A percentile compares a stretch with the other conserved stretches of the same genome.
These are phyloP conservation scores for Sapayoa aenigma DNA, from an alignment of 2,113 vertebrate genomes.

Conservation along the genomic window DNA sequence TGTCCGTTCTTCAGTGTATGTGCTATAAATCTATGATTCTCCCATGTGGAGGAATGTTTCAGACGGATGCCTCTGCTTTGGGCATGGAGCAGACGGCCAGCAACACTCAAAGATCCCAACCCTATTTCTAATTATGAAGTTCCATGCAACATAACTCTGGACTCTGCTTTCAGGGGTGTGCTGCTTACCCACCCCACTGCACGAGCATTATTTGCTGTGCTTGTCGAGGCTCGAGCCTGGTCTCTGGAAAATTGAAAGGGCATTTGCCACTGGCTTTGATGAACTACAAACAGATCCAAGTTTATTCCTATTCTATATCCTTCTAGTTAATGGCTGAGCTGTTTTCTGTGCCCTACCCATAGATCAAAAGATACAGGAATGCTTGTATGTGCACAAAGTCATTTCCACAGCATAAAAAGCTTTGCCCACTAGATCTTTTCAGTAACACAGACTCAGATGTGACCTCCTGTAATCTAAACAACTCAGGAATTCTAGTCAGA, in stretches of 20 bases:
- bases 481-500: not conserved
- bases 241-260: not conserved
- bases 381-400: not conserved
- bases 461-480: slow-evolving; percentile 3
- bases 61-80: not conserved
- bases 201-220: not conserved
- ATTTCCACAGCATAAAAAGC: not conserved
- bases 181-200: not conserved
- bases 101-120: not conserved
- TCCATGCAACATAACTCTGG: not conserved
- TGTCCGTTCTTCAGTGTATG: not conserved
- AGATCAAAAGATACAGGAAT: not conserved
- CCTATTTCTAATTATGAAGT: not conserved
- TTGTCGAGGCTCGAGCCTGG: not conserved
- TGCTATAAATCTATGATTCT: not conserved
- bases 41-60: not conserved
- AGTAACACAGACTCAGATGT: not conserved
- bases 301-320: not conserved
- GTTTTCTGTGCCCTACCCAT: not conserved
- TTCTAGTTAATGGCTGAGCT: not conserved
- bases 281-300: not conserved
- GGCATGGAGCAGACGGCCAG: not conserved
- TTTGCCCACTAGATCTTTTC: not conserved
- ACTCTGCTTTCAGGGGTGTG: not conserved
- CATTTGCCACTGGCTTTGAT: not conserved